Conservation (phyloP, 2,113 vertebrate genomes). For the Zosterops pallidus region DNA sequence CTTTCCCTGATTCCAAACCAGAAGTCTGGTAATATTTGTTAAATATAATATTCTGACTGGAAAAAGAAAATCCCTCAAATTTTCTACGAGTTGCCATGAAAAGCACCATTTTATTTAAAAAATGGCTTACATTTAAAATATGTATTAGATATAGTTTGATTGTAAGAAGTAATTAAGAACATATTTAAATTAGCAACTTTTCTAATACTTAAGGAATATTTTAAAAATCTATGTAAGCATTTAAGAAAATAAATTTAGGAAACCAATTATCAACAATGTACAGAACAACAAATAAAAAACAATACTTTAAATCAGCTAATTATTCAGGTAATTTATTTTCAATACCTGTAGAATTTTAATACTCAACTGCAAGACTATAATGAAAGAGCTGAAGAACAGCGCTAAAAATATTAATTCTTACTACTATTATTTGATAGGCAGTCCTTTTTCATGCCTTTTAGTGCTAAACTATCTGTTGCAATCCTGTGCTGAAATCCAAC, state of each 20-base stretch:
- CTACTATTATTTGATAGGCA: neutral
- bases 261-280: neutral
- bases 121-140: neutral
- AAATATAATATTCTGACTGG: conserved; percentile 21
- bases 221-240: neutral
- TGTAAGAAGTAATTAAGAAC: neutral
- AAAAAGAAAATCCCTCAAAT: neutral
- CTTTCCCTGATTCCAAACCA: conserved; percentile 3
- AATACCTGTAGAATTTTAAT: neutral
- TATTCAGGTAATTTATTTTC: neutral
- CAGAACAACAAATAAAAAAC: neutral
- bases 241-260: neutral
- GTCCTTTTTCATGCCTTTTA: neutral
- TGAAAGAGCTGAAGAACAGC: neutral
- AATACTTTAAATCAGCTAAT: neutral
- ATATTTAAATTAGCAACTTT: neutral
- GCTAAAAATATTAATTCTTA: neutral
- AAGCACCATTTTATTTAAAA: neutral
- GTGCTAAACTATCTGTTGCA: neutral
- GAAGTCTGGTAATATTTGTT: conserved; percentile 1
- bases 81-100: neutral
- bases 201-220: neutral
- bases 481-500: neutral
- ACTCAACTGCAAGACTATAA: neutral
- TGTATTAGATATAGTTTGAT: neutral